Conservation (phyloP, 2,888 invertebrate species). For the Ligdia adustata region DNA sequence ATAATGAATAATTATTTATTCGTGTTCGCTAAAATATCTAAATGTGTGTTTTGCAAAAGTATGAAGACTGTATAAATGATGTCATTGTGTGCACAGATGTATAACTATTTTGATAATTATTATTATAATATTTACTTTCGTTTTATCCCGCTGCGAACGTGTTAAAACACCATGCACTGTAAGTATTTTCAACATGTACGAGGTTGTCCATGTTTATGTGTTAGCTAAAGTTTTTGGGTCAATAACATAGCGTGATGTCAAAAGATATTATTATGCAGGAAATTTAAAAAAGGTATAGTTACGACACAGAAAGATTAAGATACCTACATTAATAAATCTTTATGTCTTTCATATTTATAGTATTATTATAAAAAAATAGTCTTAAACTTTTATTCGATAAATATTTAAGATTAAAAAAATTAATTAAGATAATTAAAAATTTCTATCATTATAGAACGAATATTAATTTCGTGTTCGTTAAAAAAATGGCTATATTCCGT, state of each 20-base stretch:
- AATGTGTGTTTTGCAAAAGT: no score
- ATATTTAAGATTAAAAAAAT: no score
- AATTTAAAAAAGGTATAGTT: background rate
- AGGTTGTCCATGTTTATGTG: slow-evolving; percentile 1
- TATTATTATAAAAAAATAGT: no score
- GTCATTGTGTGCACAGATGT: slow-evolving; percentile 1
- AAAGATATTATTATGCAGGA: background rate
- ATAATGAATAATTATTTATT: no score
- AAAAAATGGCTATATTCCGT: slow-evolving; percentile 20
- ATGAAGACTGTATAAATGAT: no score
- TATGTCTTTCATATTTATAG: no score
- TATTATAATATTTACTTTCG: background rate
- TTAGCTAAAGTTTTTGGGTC: slow-evolving; percentile 10
- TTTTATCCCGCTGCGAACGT: background rate
- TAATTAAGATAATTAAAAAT: no score
- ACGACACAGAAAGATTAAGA: background rate
- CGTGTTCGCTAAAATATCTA: no score
- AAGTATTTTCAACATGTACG: background rate
- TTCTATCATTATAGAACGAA: no score
- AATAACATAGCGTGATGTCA: slow-evolving; percentile 12
- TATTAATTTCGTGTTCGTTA: background rate
- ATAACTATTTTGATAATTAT: background rate
- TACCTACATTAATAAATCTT: no score
- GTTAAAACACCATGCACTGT: background rate
- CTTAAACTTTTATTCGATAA: no score